Evolutionary conservation across 2,888 invertebrate genomes (phyloP).

Genomic region (Alsophila aescularia): DNA sequence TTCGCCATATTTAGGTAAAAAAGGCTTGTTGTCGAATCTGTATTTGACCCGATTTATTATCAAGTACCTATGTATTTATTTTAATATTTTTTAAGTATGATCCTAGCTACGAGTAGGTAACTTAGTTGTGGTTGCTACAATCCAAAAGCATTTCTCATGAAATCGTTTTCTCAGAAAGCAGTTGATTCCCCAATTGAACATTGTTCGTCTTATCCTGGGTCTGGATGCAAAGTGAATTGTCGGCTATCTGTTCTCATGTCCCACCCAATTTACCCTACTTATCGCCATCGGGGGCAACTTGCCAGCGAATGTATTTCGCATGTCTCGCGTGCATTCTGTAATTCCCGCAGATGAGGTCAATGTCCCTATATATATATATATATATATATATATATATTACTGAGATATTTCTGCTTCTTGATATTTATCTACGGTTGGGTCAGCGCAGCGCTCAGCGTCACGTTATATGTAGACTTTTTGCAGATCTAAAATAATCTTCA

Average conservation of each 20-base stretch:
- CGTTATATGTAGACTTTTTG: constrained; percentile 22
- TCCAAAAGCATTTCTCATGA: not conserved
- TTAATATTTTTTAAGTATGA: no score
- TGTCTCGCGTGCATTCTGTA: constrained; percentile 46
- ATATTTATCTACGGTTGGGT: constrained; percentile 28
- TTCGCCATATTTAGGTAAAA: no score
- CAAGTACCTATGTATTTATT: no score
- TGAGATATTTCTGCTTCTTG: constrained; percentile 32
- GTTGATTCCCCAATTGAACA: not conserved
- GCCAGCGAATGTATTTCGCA: constrained; percentile 47
- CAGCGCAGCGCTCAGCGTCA: constrained; percentile 30
- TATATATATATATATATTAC: no score
- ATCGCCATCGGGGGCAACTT: constrained; percentile 48
- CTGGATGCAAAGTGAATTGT: constrained; percentile 29
- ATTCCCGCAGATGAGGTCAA: constrained; percentile 39
- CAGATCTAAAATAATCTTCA: constrained; percentile 3
- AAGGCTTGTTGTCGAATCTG: no score
- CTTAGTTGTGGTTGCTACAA: no score
- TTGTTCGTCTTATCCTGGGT: constrained; percentile 19
- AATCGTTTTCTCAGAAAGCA: not conserved
- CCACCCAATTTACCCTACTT: constrained; percentile 49
- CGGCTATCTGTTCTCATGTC: constrained; percentile 35
- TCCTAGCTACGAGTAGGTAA: no score
- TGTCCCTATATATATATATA: no score
- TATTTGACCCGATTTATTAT: no score